Evolutionary conservation across 2,113 vertebrate genomes (phyloP), one percentile per base, ranked within the genome.

Genomic region (Alaudala cheleensis): DNA sequence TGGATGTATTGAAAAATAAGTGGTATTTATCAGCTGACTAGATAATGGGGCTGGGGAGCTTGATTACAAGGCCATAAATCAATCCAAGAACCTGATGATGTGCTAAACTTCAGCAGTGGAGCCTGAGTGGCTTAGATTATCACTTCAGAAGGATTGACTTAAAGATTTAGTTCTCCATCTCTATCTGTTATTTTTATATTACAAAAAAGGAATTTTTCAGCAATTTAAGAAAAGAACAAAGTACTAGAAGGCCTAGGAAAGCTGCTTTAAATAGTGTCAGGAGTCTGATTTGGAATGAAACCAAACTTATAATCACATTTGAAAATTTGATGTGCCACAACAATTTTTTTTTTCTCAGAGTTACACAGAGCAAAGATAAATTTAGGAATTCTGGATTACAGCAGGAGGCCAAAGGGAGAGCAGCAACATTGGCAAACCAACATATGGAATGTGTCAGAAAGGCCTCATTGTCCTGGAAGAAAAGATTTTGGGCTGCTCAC

Each of bases 81-180:
- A 96, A 39, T 92, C 57, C 53, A 67, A 57, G 64, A 73, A 29
- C 54, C 53, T 84, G 80, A 88, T 86, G 64, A 90, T 96, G 87
- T 89, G 80, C 88, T 81, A 22, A 90, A 81, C 53, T 86, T 92
- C 44, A 81, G 17, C 69, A 76, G 25, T 50, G 56, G 81, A 89
- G 49, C 45, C 73, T 49, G 33, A 94, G 61, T 92, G 80, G 51
- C 86, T 96, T 93, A 93, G 82, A 91, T 95, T 97, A 96, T 96
- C 76, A 44, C 73, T 91, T 82, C 95, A 81, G 92, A 92, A 91
- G 86, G 76, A 76, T 51, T 95, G 83, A 79, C 85, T 95, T 84
- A 72, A 56, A 81, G 77, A 76, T 92, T 91, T 81, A 79, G 47
- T 77, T 93, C 69, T 88, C 20, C 67, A 54, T 81, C 57, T 90